These are phyloP conservation scores for Calephelis perditalis DNA, from an alignment of 2,888 invertebrate species.

Conservation along the genomic window DNA sequence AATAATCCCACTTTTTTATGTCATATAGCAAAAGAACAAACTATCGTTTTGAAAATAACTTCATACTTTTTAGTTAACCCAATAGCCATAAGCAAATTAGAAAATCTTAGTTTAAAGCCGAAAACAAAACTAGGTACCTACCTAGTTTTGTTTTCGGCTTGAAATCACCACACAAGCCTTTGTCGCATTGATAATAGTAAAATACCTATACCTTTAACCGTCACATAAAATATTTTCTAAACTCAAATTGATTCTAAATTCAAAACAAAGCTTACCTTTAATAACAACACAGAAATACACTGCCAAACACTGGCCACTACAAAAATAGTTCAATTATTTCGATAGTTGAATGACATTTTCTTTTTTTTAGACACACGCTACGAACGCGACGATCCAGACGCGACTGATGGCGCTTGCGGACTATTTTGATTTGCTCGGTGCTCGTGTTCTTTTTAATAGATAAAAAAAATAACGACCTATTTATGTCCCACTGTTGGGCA, in stretches of 20 bases:
- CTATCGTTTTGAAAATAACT: too few relatives aligned
- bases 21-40: too few relatives aligned
- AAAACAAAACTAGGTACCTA: not conserved
- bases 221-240: not conserved
- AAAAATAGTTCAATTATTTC: conserved; percentile 11
- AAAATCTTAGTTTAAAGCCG: not conserved
- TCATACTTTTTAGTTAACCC: too few relatives aligned
- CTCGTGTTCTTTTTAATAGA: conserved; percentile 4
- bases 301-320: conserved; percentile 10
- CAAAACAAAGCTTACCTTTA: conserved; percentile 6
- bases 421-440: conserved; percentile 8
- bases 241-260: conserved; percentile 1
- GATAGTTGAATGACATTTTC: conserved; percentile 11
- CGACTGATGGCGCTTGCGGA: conserved; percentile 12
- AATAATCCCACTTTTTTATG: too few relatives aligned
- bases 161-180: conserved; percentile 6
- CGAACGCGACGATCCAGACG: conserved; percentile 6
- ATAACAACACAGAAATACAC: not conserved
- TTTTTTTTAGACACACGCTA: conserved; percentile 10
- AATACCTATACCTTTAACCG: not conserved
- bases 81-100: not conserved
- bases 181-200: conserved; percentile 8
- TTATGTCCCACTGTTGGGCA: not conserved
- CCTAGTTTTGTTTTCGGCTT: too few relatives aligned
- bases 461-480: conserved; percentile 2